A percentile compares a stretch with the other conserved stretches of the same genome.
These are phyloP conservation scores for Cryptotis parvus DNA, from an alignment of 2,113 vertebrate species.

Conservation along the genomic window DNA sequence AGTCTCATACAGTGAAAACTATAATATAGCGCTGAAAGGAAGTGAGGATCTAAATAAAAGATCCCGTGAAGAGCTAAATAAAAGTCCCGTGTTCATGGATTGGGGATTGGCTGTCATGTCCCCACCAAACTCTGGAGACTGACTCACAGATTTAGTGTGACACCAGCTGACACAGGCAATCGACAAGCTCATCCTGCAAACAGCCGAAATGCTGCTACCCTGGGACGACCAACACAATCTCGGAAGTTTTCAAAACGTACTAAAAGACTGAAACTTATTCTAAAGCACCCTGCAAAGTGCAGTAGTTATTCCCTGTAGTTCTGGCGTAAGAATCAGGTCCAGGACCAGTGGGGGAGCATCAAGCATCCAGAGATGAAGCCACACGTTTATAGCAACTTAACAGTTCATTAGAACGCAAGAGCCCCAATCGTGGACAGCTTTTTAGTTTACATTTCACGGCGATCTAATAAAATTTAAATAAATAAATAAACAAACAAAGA, in stretches of 20 bases:
- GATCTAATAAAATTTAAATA: no score
- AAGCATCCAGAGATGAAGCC: no score
- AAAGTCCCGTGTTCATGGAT: fast-evolving
- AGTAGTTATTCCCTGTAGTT: fast-evolving
- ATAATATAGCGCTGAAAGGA: not conserved
- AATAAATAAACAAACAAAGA: no score
- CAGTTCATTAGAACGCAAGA: no score
- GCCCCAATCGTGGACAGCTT: no score
- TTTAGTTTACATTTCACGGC: no score
- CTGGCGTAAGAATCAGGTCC: fast-evolving
- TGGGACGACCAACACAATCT: not conserved
- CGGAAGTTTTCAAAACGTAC: not conserved
- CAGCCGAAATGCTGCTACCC: not conserved
- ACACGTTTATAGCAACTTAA: no score
- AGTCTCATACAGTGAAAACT: not conserved
- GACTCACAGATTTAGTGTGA: not conserved
- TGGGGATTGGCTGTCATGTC: fast-evolving
- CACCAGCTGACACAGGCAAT: not conserved
- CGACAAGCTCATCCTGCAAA: not conserved
- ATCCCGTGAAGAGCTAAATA: no score
- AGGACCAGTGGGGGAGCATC: no score
- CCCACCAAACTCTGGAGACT: not conserved
- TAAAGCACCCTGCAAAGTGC: no score
- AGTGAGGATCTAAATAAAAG: not conserved
- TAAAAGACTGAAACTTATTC: no score